Base-by-base conservation (phyloP, 2,888 invertebrate species). In the Scrobipalpa costella region DNA sequence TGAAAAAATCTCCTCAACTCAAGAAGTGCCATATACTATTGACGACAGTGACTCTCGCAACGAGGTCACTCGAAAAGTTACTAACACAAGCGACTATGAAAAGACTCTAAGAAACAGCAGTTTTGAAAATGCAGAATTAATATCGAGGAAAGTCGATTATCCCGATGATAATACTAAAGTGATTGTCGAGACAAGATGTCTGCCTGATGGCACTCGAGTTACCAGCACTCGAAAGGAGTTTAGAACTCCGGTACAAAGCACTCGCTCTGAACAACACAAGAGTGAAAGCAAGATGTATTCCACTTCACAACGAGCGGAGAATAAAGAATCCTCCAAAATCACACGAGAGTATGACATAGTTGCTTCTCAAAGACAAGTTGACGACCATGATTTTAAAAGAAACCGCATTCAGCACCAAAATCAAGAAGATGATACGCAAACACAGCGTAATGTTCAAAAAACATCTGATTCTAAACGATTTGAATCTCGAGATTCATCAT, bases 181-280 rank as follows among this genome's bases (percentile, higher is more conserved):
- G 68, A 92, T 93, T 7, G 93, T 93, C 13, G 95, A 95, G 72
- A 95, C 94, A 0, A 93, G 94, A 70, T 93, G 93, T 58, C 81
- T 94, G 50, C 93, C 94, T 0, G 95, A 94, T 74, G 95, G 95
- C 15, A 94, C 94, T 1, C 92, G 92, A 50, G 93, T 95, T 0
- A 95, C 94, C n/a, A 94, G 94, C 66, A 94, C 94, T 19, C 92
- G 93, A 52, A 93, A 94, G 44, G 95, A 95, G 77, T 94, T 94
- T 40, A 84, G 86, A n/a, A 86, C 75, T 5, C 89, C 90, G 7
- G 80, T 80, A 15, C 84, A 88, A 57, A 83, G 76, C 63, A 81
- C 79, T 17, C 81, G 75, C 50, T 80, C 88, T n/a, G 86, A 90
- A 67, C 80, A 84, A 33, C 78, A 82, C 8, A 82, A 68, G 38